Base-by-base conservation (phyloP, 2,888 invertebrate genomes). In the Platycnemis pennipes region DNA sequence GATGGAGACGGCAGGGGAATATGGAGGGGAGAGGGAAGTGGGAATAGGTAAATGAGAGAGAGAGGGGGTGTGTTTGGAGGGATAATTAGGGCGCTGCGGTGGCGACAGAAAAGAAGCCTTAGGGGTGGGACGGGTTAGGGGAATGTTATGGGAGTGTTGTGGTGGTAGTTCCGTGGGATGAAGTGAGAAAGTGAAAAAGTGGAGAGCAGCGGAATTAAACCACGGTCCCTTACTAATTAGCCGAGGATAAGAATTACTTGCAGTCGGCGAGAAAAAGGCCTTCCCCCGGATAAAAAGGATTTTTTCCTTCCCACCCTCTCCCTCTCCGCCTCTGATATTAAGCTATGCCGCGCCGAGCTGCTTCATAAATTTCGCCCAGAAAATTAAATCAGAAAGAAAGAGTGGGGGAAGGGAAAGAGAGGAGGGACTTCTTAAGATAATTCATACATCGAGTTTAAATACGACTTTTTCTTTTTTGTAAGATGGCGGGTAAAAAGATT, bases 211-310 rank as follows among this genome's bases (percentile, higher is more conserved):
- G 87, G 46, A 87, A 87, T 87, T 87, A 87, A 87, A 87, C 87
- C 46, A 44, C 87, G 87, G 45, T 87, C 87, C 87, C 87, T 77
- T 87, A 87, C 87, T 87, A 87, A 87, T 87, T 87, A 87, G 87
- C 13, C 87, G 87, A 87, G 87, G 44, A 44, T 87, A 87, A 87
- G 46, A 87, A 87, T 87, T 87, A 87, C 87, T 87, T 87, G 45
- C 45, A 45, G 87, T 26, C 87, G 37, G 45, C 87, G 46, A 45
- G 77, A 77, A n/a, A 77, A 45, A 87, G n/a, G 87, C 87, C 46
- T 87, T 87, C 87, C 22, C 45, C 46, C 45, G n/a, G 45, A 44
- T 44, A 46, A 87, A 87, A 45, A 45, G 46, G 45, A 44, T n/a
- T 87, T 37, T 77, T 77, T 37, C 37, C 77, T 13, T 11, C 37